Percentiles rank a stretch among this genome's conserved stretches.
phyloP scores from a whole-genome alignment of 2,888 invertebrate genomes.

The Lymantria dispar region DNA sequence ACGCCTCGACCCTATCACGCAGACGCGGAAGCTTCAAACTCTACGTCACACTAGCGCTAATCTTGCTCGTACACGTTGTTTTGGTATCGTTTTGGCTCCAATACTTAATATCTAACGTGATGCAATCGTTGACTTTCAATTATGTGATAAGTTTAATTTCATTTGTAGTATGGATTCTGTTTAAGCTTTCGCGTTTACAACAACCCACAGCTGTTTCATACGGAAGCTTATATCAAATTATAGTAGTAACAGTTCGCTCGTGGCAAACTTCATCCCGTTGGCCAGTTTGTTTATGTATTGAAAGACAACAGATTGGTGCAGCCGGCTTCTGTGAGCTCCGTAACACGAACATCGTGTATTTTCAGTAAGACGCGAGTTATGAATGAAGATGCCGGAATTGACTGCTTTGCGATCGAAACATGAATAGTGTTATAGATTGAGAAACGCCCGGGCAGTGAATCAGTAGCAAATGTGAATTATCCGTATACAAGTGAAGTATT shows the following conservation, averaged over 20 bases:
- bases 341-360: slow-evolving; percentile 52
- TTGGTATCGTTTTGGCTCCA: slow-evolving; percentile 35
- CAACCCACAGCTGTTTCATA: slow-evolving; percentile 5
- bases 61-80: slow-evolving; percentile 55
- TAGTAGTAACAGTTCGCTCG: slow-evolving; percentile 36
- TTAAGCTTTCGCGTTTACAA: slow-evolving; percentile 5
- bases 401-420: slow-evolving; percentile 30
- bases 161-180: slow-evolving; percentile 18
- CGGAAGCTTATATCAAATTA: slow-evolving; percentile 9
- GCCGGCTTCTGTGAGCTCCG: slow-evolving; percentile 66
- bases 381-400: slow-evolving; percentile 56
- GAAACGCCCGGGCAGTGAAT: slow-evolving; percentile 10
- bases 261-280: slow-evolving; percentile 70
- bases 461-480: slow-evolving; percentile 19
- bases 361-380: slow-evolving; percentile 59
- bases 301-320: slow-evolving; percentile 78
- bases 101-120: slow-evolving; percentile 12
- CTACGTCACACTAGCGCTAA: slow-evolving; percentile 76
- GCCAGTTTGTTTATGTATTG: slow-evolving; percentile 79
- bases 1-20: slow-evolving; percentile 61
- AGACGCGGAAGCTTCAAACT: slow-evolving; percentile 66
- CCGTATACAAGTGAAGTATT: slow-evolving; percentile 56
- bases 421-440: slow-evolving; percentile 11
- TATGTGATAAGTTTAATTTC: slow-evolving; percentile 12
- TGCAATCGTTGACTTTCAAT: slow-evolving; percentile 23